These are phyloP conservation scores for Synanceia verrucosa DNA, from an alignment of 2,797 vertebrate genomes.

Conservation along the genomic window DNA sequence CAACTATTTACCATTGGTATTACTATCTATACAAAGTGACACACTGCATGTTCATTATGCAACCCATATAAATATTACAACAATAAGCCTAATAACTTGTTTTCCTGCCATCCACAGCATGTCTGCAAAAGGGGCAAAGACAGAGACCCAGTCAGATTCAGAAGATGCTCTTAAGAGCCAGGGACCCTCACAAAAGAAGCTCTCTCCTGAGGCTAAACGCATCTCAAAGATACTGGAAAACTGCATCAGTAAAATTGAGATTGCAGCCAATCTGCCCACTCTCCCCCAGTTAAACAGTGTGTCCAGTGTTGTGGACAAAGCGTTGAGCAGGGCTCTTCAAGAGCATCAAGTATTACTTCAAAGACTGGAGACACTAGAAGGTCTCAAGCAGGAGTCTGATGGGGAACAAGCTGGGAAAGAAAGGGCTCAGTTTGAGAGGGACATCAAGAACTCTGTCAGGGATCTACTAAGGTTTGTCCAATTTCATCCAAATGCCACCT, in stretches of 20 bases:
- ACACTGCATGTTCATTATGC: background rate
- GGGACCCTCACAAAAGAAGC: constrained; percentile 59
- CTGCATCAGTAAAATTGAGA: constrained; percentile 80
- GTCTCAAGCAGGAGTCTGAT: background rate
- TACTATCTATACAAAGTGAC: background rate
- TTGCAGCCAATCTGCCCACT: constrained; percentile 76
- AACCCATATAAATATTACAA: background rate
- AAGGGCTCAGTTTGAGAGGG: constrained; percentile 31
- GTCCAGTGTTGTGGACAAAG: constrained; percentile 46
- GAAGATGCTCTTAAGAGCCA: constrained; percentile 44
- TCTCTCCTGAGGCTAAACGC: constrained; percentile 77
- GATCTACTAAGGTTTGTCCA: constrained; percentile 78
- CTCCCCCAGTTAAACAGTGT: constrained; percentile 35
- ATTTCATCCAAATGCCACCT: constrained; percentile 48
- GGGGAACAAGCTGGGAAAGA: constrained; percentile 8
- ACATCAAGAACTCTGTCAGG: constrained; percentile 78
- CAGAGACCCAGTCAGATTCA: constrained; percentile 21
- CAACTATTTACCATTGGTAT: too few relatives aligned
- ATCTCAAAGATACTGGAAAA: constrained; percentile 84
- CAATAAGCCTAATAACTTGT: too few relatives aligned
- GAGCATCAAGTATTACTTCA: constrained; percentile 72
- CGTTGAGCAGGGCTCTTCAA: constrained; percentile 57
- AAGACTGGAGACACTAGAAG: constrained; percentile 54
- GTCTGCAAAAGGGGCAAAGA: constrained; percentile 26
- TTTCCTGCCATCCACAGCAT: constrained; percentile 34